These are phyloP conservation scores for Bembecia ichneumoniformis DNA, from an alignment of 2,888 invertebrate species.

Conservation along the genomic window DNA sequence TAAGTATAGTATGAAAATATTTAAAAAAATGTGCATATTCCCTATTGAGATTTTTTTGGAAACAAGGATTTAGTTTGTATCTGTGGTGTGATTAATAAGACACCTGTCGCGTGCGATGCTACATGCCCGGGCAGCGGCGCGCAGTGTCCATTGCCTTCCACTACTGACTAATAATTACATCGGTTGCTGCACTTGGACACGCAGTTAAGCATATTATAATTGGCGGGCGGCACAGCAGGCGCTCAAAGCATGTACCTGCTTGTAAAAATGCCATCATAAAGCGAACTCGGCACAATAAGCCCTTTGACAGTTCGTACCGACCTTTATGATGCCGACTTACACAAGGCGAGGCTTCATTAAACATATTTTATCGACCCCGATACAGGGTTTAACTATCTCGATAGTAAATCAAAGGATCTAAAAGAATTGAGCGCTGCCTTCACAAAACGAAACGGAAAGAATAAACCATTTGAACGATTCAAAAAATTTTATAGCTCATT, in stretches of 20 bases:
- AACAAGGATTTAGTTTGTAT: background rate
- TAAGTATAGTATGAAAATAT: no score
- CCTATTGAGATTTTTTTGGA: no score
- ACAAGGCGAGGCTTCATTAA: conserved; percentile 61
- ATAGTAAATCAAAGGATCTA: conserved; percentile 55
- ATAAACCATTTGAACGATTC: conserved; percentile 61
- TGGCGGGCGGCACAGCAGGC: conserved; percentile 58
- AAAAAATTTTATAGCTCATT: conserved; percentile 63
- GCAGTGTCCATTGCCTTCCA: conserved; percentile 1
- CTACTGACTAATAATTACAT: conserved; percentile 5
- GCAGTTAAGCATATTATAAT: conserved; percentile 68
- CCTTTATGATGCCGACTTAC: conserved; percentile 68
- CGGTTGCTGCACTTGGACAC: conserved; percentile 30
- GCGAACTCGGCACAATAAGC: conserved; percentile 62
- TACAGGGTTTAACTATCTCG: conserved; percentile 47
- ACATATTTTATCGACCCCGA: conserved; percentile 65
- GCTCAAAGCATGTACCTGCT: conserved; percentile 65
- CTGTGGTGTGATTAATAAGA: conserved; percentile 1
- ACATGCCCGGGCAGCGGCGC: no score
- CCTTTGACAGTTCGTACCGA: conserved; percentile 67
- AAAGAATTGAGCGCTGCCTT: conserved; percentile 43
- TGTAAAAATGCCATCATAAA: conserved; percentile 71
- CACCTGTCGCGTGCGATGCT: background rate
- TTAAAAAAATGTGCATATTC: no score
- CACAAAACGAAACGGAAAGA: conserved; percentile 46